Evolutionary conservation across 2,888 invertebrate genomes (phyloP).

Genomic region (Sussaba pulchella): DNA sequence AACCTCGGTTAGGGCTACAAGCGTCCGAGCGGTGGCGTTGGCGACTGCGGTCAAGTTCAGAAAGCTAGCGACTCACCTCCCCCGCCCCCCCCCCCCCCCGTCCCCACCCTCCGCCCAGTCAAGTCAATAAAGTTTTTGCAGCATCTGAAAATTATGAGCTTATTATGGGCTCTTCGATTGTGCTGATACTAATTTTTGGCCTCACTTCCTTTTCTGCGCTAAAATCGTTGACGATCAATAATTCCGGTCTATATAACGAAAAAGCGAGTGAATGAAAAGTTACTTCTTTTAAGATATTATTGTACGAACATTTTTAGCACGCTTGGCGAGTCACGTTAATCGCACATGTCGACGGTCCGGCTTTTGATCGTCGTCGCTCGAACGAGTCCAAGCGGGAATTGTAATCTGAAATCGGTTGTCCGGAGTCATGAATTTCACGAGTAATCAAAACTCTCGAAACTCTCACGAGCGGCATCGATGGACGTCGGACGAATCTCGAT

Average conservation of each 20-base stretch:
- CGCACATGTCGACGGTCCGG: conserved; percentile 35
- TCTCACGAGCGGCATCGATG: background rate
- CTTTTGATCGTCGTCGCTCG: conserved; percentile 30
- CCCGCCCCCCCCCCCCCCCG: too few species aligned
- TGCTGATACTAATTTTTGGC: too few species aligned
- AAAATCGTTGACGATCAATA: conserved; percentile 33
- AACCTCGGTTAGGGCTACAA: conserved; percentile 13
- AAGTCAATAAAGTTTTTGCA: too few species aligned
- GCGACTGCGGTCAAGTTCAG: too few species aligned
- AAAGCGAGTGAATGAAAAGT: conserved; percentile 39
- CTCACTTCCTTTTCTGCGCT: background rate
- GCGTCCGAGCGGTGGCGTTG: background rate
- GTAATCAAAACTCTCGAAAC: background rate
- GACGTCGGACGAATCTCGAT: background rate
- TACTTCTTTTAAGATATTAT: conserved; percentile 6
- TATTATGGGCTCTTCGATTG: too few species aligned
- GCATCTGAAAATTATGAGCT: too few species aligned
- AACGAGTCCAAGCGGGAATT: background rate
- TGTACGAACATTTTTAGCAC: conserved; percentile 35
- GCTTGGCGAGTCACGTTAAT: conserved; percentile 44
- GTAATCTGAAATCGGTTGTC: background rate
- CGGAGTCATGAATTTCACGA: background rate
- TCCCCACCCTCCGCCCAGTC: too few species aligned
- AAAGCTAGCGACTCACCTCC: too few species aligned
- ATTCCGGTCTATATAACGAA: conserved; percentile 19